Conservation (phyloP, 2,113 vertebrate species). For the Melospiza georgiana region DNA sequence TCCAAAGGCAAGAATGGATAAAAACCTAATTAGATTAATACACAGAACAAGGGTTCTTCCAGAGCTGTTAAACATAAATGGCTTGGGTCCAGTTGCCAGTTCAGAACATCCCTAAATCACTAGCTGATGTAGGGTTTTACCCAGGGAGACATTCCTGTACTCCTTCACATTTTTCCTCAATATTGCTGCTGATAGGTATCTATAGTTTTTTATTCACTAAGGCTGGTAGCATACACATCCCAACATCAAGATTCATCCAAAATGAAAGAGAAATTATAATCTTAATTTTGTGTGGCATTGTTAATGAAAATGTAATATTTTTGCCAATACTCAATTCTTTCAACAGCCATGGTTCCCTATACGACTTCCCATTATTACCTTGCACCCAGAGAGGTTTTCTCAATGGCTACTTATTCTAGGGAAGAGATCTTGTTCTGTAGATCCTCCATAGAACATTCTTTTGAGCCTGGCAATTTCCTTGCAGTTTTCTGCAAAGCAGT, state of each 20-base stretch:
- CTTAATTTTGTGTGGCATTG: neutral
- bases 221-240: neutral
- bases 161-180: neutral
- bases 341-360: neutral
- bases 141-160: neutral
- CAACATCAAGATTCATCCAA: neutral
- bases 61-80: neutral
- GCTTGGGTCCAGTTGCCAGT: neutral
- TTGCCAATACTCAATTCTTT: neutral
- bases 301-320: neutral
- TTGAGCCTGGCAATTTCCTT: neutral
- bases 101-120: neutral
- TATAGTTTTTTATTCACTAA: neutral
- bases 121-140: neutral
- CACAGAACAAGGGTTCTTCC: neutral
- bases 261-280: neutral
- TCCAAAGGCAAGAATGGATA: neutral
- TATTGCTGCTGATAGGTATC: neutral
- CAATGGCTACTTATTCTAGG: neutral
- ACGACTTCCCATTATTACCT: neutral
- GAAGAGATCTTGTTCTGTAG: neutral
- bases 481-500: neutral
- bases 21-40: neutral
- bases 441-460: neutral
- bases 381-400: neutral